These are phyloP conservation scores for Rhamnusium bicolor DNA, from an alignment of 2,888 invertebrate genomes.

Conservation along the genomic window DNA sequence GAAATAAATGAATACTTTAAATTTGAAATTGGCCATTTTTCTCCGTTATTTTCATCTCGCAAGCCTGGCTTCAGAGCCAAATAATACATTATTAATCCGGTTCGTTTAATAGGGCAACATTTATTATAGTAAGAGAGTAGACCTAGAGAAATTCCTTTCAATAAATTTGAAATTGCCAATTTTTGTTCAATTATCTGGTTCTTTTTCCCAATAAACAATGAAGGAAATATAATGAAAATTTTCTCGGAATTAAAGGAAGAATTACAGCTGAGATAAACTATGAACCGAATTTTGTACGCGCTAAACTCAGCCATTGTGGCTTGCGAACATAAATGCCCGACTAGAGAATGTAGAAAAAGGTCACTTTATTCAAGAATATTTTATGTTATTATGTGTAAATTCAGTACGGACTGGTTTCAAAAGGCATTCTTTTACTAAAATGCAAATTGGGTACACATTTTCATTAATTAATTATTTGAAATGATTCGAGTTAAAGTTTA, in stretches of 20 bases:
- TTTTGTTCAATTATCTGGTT: slow-evolving; percentile 29
- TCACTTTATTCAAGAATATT: slow-evolving; percentile 20
- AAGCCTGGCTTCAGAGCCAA: slow-evolving; percentile 7
- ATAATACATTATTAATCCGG: slow-evolving; percentile 32
- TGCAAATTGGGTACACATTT: slow-evolving; percentile 1
- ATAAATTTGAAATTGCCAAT: slow-evolving; percentile 26
- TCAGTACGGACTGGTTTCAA: slow-evolving; percentile 7
- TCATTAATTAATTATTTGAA: not conserved
- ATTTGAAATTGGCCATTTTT: slow-evolving; percentile 51
- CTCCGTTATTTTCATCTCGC: slow-evolving; percentile 34
- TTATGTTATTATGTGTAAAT: slow-evolving; percentile 19
- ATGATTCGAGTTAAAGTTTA: no score
- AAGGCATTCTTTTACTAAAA: slow-evolving; percentile 4
- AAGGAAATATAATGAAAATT: slow-evolving; percentile 51
- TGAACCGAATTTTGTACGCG: slow-evolving; percentile 40
- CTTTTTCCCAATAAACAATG: slow-evolving; percentile 46
- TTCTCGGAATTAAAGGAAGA: slow-evolving; percentile 51
- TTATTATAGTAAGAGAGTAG: slow-evolving; percentile 11
- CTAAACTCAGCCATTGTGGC: slow-evolving; percentile 30
- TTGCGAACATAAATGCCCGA: slow-evolving; percentile 12
- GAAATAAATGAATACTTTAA: slow-evolving; percentile 53
- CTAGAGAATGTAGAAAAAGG: slow-evolving; percentile 9
- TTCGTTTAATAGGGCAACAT: slow-evolving; percentile 25
- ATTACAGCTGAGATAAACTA: slow-evolving; percentile 53
- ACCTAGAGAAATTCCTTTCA: slow-evolving; percentile 3